A percentile compares a stretch with the other conserved stretches of the same genome.
Evolutionary conservation across 2,888 invertebrate genomes (phyloP).

Genomic region (Apamea epomidion): DNA sequence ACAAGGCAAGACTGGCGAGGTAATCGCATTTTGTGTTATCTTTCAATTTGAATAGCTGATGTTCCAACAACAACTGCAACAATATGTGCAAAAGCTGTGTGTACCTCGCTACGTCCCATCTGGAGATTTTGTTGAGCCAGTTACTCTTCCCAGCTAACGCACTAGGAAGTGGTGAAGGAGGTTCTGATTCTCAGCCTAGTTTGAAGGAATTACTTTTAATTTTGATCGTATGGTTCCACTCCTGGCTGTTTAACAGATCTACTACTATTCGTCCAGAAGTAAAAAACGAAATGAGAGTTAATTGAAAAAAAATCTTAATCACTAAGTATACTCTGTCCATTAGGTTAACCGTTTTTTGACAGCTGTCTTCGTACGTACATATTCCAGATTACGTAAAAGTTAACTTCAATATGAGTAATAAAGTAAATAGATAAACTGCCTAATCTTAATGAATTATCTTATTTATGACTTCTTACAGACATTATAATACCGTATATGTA

Average conservation of each 20-base stretch:
- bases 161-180: neutral
- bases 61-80: neutral
- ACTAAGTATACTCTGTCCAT: too few relatives aligned
- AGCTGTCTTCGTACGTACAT: too few relatives aligned
- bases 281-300: neutral
- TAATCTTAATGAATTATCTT: too few relatives aligned
- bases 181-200: too few relatives aligned
- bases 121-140: neutral
- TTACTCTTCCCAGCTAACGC: neutral
- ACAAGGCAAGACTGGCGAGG: neutral
- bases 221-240: neutral
- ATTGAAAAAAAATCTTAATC: too few relatives aligned
- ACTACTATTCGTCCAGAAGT: neutral
- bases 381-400: too few relatives aligned
- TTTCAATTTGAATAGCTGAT: conserved; percentile 26
- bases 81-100: neutral
- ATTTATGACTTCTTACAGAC: too few relatives aligned
- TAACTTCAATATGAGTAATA: too few relatives aligned
- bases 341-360: too few relatives aligned
- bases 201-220: neutral
- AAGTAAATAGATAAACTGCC: too few relatives aligned
- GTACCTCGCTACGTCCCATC: neutral
- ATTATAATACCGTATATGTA: too few relatives aligned
- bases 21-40: conserved; percentile 12
- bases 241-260: neutral